Evolutionary conservation across 1,140 invertebrate species (phyloP).

Genomic region (Reticulitermes speratus): DNA sequence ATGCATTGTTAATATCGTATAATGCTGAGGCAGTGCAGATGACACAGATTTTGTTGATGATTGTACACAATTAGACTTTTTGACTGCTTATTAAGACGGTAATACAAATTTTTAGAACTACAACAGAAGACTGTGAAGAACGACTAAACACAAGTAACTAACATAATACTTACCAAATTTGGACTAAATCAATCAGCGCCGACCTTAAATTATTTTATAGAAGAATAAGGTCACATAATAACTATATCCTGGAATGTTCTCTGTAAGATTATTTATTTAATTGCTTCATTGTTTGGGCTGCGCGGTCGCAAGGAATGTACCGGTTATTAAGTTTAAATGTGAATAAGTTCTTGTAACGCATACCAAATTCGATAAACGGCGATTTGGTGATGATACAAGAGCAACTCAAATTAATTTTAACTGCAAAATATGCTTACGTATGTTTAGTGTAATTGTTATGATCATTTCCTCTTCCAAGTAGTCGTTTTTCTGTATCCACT

Average conservation of each 20-base stretch:
- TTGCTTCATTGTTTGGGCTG: not conserved
- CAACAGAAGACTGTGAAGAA: not conserved
- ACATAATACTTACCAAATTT: not conserved
- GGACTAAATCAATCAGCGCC: not conserved
- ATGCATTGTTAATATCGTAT: no score
- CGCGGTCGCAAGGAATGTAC: not conserved
- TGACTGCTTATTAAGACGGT: no score
- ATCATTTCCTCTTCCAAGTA: no score
- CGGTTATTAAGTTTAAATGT: not conserved
- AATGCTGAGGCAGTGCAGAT: no score
- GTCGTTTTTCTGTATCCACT: no score
- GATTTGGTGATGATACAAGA: not conserved
- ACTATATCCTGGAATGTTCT: not conserved
- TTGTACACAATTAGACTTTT: no score
- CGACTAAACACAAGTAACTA: not conserved
- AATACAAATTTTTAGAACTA: no score
- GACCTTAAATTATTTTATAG: not conserved
- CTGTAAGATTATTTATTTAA: not conserved
- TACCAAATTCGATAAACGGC: not conserved
- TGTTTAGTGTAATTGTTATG: no score
- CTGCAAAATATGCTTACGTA: no score
- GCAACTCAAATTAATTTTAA: not conserved
- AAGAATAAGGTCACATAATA: not conserved
- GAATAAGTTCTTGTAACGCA: not conserved
- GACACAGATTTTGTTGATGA: no score